Evolutionary conservation across 2,113 vertebrate genomes (phyloP), one percentile per base, ranked within the genome.

Genomic region (Verasper variegatus): DNA sequence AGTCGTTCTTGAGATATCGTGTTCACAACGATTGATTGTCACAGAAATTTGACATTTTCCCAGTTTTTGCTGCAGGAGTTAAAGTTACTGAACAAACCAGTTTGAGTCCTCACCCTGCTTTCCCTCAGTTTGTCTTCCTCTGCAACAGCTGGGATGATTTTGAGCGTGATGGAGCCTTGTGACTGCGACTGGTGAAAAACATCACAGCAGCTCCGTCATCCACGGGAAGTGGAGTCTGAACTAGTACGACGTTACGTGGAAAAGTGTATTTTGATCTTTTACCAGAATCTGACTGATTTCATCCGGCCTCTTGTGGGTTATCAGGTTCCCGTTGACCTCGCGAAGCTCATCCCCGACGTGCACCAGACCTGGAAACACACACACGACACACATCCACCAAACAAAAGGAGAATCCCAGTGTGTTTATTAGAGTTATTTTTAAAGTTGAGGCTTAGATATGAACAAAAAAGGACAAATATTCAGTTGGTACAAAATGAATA

Each of bases 211-310:
- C 26, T 63, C 20, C 49, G 12, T 66, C 17, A 74, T 21, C 31
- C 57, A 52, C 24, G 24, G 47, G 12, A 63, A 5, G n/a, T n/a
- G 20, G 35, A 10, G 13, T 67, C 14, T 52, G 5, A 59, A 49
- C 10, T 1, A 18, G 3, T 3, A 8, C 3, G 3, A 78, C 24
- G 9, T 17, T 7, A 10, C 21, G 20, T 23, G 3, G 7, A 65
- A 49, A 18, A 49, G 11, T 1, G 58, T 23, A 18, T 27, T 65
- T 65, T 65, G 15, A 4, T 13, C 12, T 4, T 69, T 88, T 88
- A 98, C 97, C 97, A 99, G 93, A 89, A 99, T 97, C 90, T 97
- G 97, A 87, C 97, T 98, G 86, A 99, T 98, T 90, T 98, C 97
- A 40, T 98, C 97, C 0, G 97, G 97, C 68, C 96, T 91, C 90